Evolutionary conservation across 2,888 invertebrate genomes (phyloP), one percentile per base, ranked within the genome.

Genomic region (Oscheius myriophilus): DNA sequence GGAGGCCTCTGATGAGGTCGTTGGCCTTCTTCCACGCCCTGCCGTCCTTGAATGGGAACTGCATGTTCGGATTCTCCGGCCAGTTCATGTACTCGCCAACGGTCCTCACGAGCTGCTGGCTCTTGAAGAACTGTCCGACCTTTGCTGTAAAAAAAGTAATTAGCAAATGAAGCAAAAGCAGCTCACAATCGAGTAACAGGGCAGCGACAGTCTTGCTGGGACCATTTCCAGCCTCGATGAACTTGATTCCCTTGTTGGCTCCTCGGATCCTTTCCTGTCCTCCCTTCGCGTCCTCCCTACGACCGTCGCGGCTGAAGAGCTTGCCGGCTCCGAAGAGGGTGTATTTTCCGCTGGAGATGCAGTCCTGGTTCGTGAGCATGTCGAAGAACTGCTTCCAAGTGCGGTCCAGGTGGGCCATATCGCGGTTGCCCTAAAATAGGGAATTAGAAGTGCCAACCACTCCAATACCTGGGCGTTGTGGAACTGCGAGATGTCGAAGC

Each of bases 381-480:
- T 69, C 62, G n/a, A 65, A 55, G 43, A 71, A 71, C 14, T 71
- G 62, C 45, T 64, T 59, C 46, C 58, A 54, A 2, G 49, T 51
- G 23, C 63, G 51, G 51, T 71, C 61, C 23, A 57, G 23, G n/a
- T 68, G 52, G 18, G 49, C 61, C 64, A 59, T 53, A 42, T 71
- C 49, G n/a, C 54, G 67, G 9, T 67, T 33, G 11, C 25, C 39
- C 26, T 67, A n/a, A 18, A 57, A 41, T 3, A 11, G 4, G 23
- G 2, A 11, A 49, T 49, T n/a, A n/a, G 49, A 21, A 6, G 11
- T 6, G 21, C 21, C 21, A 49, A 6, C 21, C n/a, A 6, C 49
- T 21, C 6, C 21, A 49, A 21, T 9, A 53, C 53, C 53, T 53
- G 65, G 14, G 65, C 65, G n/a, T 23, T 18, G 21, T 65, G 33